Conservation (phyloP, 1,140 invertebrate genomes). For the Conopomorpha cramerella region DNA sequence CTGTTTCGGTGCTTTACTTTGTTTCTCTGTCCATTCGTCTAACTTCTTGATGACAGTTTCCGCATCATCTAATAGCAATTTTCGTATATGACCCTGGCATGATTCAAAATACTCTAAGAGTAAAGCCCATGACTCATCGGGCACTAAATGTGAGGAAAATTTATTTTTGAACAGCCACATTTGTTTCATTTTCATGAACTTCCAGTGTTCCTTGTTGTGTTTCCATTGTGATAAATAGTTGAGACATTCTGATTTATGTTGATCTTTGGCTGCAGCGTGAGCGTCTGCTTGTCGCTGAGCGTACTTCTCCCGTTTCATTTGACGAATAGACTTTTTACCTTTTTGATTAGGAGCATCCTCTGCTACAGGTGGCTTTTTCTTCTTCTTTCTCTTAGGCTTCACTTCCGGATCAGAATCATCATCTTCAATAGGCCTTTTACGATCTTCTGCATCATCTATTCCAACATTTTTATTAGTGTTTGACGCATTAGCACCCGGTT, state of each 20-base stretch:
- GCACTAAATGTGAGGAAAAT: slow-evolving; percentile 63
- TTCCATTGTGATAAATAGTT: slow-evolving; percentile 73
- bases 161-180: slow-evolving; percentile 74
- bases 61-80: slow-evolving; percentile 64
- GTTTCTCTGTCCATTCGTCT: slow-evolving; percentile 63
- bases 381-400: slow-evolving; percentile 36
- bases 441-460: too few relatives aligned
- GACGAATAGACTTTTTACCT: slow-evolving; percentile 47
- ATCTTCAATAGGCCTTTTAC: slow-evolving; percentile 11
- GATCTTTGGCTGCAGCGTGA: slow-evolving; percentile 34
- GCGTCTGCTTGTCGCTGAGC: slow-evolving; percentile 38
- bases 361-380: slow-evolving; percentile 19
- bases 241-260: slow-evolving; percentile 53
- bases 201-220: slow-evolving; percentile 70
- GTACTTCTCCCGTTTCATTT: slow-evolving; percentile 51
- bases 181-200: slow-evolving; percentile 76
- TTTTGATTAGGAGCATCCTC: slow-evolving; percentile 26
- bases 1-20: slow-evolving; percentile 52
- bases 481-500: too few relatives aligned
- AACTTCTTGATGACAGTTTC: slow-evolving; percentile 66
- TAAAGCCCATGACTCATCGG: slow-evolving; percentile 64
- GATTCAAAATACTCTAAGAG: slow-evolving; percentile 74
- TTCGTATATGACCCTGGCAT: slow-evolving; percentile 67
- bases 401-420: slow-evolving; percentile 23
- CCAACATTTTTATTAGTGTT: too few relatives aligned